These are phyloP conservation scores for Tenebrosternarchus preto DNA, from an alignment of 2,113 vertebrate species.

Conservation along the genomic window DNA sequence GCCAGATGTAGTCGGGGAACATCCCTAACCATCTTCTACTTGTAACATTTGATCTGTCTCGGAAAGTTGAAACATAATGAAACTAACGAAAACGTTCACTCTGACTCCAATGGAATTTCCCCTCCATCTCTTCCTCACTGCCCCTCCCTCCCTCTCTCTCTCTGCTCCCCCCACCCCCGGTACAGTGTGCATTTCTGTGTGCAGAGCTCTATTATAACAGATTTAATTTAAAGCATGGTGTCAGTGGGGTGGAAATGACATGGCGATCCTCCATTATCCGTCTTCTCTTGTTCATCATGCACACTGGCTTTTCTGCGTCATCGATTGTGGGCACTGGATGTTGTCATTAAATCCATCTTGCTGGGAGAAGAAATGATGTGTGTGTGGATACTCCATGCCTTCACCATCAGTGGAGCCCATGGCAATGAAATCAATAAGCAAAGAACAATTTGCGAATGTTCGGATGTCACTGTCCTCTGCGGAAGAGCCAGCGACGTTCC, in stretches of 20 bases:
- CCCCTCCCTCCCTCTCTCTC: constrained; percentile 3
- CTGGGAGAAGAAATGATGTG: constrained; percentile 74
- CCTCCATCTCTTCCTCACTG: constrained; percentile 3
- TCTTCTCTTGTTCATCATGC: constrained; percentile 73
- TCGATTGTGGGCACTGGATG: constrained; percentile 71
- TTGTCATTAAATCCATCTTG: constrained; percentile 78
- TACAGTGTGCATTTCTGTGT: constrained; percentile 10
- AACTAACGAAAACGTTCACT: constrained; percentile 45
- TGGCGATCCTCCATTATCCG: constrained; percentile 73
- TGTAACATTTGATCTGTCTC: constrained; percentile 32
- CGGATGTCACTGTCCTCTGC: neutral
- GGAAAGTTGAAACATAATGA: constrained; percentile 26
- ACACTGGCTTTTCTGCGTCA: constrained; percentile 67
- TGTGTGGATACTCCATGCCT: constrained; percentile 70
- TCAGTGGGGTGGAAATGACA: constrained; percentile 70
- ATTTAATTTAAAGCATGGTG: constrained; percentile 64
- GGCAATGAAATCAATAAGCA: constrained; percentile 66
- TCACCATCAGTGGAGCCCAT: constrained; percentile 61
- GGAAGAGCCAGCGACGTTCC: constrained; percentile 1
- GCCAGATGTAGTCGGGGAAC: constrained; percentile 20
- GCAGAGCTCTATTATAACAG: constrained; percentile 40
- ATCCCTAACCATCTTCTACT: constrained; percentile 31
- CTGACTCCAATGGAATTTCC: constrained; percentile 24
- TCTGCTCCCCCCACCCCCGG: constrained; percentile 25
- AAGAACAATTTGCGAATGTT: constrained; percentile 30